Evolutionary conservation across 1,140 invertebrate species (phyloP), one percentile per base, ranked within the genome.

Genomic region (Hestina assimilis): DNA sequence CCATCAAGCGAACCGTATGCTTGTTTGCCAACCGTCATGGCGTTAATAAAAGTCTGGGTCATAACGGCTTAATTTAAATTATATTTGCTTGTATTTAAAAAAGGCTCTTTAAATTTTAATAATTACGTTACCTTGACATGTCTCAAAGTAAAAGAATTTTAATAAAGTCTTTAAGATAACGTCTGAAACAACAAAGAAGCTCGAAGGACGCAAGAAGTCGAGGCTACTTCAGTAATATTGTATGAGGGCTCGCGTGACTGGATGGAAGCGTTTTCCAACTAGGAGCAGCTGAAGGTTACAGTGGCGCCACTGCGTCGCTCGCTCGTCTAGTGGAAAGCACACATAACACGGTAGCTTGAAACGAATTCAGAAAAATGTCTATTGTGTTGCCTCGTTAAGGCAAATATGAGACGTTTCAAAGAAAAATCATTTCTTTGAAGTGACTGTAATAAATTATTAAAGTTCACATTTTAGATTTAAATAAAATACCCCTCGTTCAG

Each of bases 61-160:
- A n/a, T n/a, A n/a, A n/a, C n/a, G n/a, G n/a, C n/a, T n/a, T n/a
- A n/a, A n/a, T n/a, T n/a, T n/a, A n/a, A n/a, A n/a, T n/a, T n/a
- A n/a, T n/a, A n/a, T n/a, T n/a, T n/a, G n/a, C n/a, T n/a, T n/a
- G n/a, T n/a, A n/a, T n/a, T n/a, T n/a, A n/a, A n/a, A n/a, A n/a
- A n/a, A n/a, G n/a, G n/a, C n/a, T n/a, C n/a, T n/a, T n/a, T n/a
- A n/a, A n/a, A n/a, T n/a, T n/a, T n/a, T n/a, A n/a, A n/a, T n/a
- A n/a, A n/a, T n/a, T n/a, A n/a, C n/a, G n/a, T n/a, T 54, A 59
- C 65, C 63, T 66, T 70, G 61, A 35, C 31, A 24, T 31, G 11
- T n/a, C n/a, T n/a, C n/a, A n/a, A n/a, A n/a, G n/a, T n/a, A 19
- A 31, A 48, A 41, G 29, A 42, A 28, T 54, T 51, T 54, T 45